Evolutionary conservation across 2,888 invertebrate species (phyloP), one percentile per base, ranked within the genome.

Genomic region (Microctonus brassicae): DNA sequence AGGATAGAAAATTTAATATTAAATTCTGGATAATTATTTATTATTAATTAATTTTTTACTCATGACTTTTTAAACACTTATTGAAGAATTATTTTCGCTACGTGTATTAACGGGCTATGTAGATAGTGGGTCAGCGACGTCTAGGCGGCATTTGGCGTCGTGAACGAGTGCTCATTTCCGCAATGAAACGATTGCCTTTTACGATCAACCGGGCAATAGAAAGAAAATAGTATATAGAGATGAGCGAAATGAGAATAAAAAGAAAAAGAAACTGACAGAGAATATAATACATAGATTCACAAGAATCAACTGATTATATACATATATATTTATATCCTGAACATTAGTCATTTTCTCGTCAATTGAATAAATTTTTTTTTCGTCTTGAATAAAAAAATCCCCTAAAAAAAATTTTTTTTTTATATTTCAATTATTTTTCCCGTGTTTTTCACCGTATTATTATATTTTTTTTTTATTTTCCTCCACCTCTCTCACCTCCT

Each of bases 151-250:
- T 42, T 22, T 52, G 62, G 47, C 55, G 60, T 61, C 61, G 29
- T 57, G 64, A 63, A 62, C 69, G 69, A 66, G 47, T 47, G 20
- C 71, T 67, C 73, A 73, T 74, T 74, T 73, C 57, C 63, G 69
- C 69, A 58, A 69, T 69, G 69, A 73, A 73, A 64, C 74, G 74
- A 76, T 76, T 73, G 76, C 69, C 69, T 71, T 67, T 73, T 69
- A 67, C 71, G 69, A 57, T 57, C 69, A 69, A 73, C 42, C 22
- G 42, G 52, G 68, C 69, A 26, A 11, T 64, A 52, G 34, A 33
- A 17, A 10, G 24, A 36, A 13, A 6, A 34, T 39, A 22, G 24
- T 47, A 20, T 53, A 17, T 52, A 13, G 36, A 26, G 20, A 24
- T n/a, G 11, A 6, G 34, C 17, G 55, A 17, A 5, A 29, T n/a